Base-by-base conservation (phyloP, 2,113 vertebrate species). In the Lamprotornis superbus region DNA sequence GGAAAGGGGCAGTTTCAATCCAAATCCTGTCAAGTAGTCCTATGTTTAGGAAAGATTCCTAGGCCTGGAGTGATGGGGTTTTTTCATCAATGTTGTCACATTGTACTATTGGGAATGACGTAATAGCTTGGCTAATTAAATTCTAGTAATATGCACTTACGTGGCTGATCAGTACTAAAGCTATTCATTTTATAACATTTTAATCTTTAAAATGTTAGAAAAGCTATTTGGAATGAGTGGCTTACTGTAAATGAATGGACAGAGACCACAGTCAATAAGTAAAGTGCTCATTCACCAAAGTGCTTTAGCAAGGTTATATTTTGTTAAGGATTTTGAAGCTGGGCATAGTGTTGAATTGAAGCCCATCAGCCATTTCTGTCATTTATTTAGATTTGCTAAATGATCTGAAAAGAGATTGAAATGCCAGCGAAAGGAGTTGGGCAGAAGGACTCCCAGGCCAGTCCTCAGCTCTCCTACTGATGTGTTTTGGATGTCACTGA, bases 151-250 rank as follows among this genome's bases (percentile, higher is more conserved):
- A 83, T 90, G 88, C 65, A 89, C 77, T 96, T 95, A 93, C 18
- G 63, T 57, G 88, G 73, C 83, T 94, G 93, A 96, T 96, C 93
- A 90, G 81, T 95, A 90, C 59, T 94, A 75, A 94, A 92, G 88
- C 79, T 96, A 96, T 96, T 93, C 53, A 89, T 94, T 96, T 96
- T 90, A 79, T 92, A 94, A 93, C 20, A 83, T 95, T 96, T 87
- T 96, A 96, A 97, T 96, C 95, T 96, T 94, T 83, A 95, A 96
- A 97, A 97, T 93, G 92, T 83, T 95, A 92, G 73, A 83, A 93
- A 97, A 93, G 85, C 93, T 93, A 92, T 97, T 96, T 93, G 88
- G 94, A 96, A 97, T 92, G 92, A 96, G 89, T 84, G 65, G 65
- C 69, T 96, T 96, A 88, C 96, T 97, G 93, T 95, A 96, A 96